Evolutionary conservation across 2,113 vertebrate species (phyloP), one percentile per base, ranked within the genome.

Genomic region (Corythoichthys haematopterus): DNA sequence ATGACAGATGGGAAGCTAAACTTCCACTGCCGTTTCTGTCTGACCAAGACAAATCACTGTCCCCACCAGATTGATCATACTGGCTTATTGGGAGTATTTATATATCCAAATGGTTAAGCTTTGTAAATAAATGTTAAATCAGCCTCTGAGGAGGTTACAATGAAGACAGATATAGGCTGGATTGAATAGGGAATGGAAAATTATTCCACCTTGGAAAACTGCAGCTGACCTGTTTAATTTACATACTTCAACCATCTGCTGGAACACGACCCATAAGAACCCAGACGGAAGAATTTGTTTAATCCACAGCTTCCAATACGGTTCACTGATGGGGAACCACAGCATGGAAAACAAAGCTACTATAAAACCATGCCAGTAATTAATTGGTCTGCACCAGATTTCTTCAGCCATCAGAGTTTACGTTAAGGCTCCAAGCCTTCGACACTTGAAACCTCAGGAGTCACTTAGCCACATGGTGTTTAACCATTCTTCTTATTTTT

Each of bases 1-100:
- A 74, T 83, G 84, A 90, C 88, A 88, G 78, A 69, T 40, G 65
- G 67, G 76, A 78, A 81, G 81, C 68, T 71, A 67, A 63, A 79
- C 68, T 81, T 85, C 66, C 69, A 83, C 68, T 72, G 74, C 71
- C 4, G 13, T 11, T 68, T 47, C 68, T 72, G 63, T 79, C 57
- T 38, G 28, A 64, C 46, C 64, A 73, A 71, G 67, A 81, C 61
- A 77, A 68, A 66, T 68, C 14, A 50, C 36, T 68, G 46, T 78
- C 66, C 61, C 64, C 51, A 56, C 65, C 64, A 81, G 48, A 74
- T 36, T 55, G 46, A 15, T 62, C n/a, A 52, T 2, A 63, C n/a
- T 15, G 45, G 68, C 67, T 14, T 37, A 36, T 59, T 14, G n/a
- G 38, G 48, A 71, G 28, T 66, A 38, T 46, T 28, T 45, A 61